These are phyloP conservation scores for Ispidina picta DNA, from an alignment of 2,797 vertebrate species.

Conservation along the genomic window DNA sequence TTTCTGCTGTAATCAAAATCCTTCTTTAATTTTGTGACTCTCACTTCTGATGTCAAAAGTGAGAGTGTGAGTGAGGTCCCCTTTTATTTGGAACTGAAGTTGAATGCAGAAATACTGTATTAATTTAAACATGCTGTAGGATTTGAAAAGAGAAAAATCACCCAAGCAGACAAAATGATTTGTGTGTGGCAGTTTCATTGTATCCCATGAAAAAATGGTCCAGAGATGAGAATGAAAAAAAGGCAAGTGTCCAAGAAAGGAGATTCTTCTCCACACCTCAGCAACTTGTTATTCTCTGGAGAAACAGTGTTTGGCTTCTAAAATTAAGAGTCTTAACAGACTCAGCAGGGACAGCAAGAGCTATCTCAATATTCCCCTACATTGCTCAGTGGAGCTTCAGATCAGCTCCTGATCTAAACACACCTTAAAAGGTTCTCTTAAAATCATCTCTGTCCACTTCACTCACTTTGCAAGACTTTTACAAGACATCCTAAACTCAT, in stretches of 20 bases:
- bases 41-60: neutral
- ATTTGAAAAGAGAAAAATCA: neutral
- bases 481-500: neutral
- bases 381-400: neutral
- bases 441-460: neutral
- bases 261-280: neutral
- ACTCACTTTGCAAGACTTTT: neutral
- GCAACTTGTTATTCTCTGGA: neutral
- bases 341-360: neutral
- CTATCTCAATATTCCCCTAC: neutral
- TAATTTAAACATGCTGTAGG: neutral
- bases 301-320: neutral
- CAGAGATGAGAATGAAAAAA: neutral
- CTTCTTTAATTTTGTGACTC: neutral
- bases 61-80: neutral
- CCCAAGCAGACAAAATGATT: neutral
- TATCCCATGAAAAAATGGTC: neutral
- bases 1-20: neutral
- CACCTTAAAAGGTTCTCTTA: neutral
- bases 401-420: neutral
- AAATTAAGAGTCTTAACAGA: neutral
- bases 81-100: neutral
- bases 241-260: neutral
- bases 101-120: neutral
- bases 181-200: neutral